phyloP scores from a whole-genome alignment of 2,113 vertebrate species.

The Vireo altiloquus region DNA sequence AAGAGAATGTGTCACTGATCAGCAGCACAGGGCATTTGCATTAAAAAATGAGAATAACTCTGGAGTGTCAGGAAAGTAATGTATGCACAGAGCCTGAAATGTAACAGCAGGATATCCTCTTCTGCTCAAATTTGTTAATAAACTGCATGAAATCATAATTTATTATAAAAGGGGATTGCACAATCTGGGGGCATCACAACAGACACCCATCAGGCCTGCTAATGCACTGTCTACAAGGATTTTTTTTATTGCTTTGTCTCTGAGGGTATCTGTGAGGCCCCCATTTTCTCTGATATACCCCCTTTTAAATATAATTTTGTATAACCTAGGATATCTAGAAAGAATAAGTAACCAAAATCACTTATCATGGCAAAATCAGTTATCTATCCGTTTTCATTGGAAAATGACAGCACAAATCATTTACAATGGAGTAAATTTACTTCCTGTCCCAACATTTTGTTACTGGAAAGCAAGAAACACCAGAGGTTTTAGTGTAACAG shows the following conservation, averaged over 20 bases:
- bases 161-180: background rate
- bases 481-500: background rate
- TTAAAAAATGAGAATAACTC: background rate
- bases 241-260: background rate
- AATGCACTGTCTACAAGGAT: background rate
- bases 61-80: background rate
- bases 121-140: background rate
- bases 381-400: background rate
- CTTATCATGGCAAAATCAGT: background rate
- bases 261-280: background rate
- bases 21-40: conserved; percentile 1
- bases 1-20: background rate
- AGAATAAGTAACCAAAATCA: background rate
- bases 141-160: background rate
- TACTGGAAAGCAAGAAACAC: background rate
- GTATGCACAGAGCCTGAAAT: background rate
- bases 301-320: background rate
- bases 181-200: background rate
- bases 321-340: background rate
- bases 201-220: background rate
- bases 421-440: background rate
- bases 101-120: background rate
- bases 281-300: background rate
- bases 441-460: background rate
- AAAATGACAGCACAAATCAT: background rate